Conservation (phyloP, 2,797 vertebrate species). For the Eurystomus glaucurus region DNA sequence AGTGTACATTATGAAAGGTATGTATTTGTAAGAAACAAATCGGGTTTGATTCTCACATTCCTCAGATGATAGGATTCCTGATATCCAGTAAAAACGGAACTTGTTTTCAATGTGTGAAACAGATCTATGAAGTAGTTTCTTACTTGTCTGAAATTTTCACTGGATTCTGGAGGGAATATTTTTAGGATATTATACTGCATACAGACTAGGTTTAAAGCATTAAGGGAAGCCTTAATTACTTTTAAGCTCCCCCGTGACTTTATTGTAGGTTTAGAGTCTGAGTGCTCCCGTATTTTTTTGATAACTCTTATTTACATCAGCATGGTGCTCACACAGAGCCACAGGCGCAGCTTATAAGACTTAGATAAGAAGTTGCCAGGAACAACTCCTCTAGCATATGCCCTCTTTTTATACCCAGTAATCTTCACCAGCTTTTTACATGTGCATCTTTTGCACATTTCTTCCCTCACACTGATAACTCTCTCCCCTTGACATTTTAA, state of each 20-base stretch:
- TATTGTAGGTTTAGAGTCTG: slow-evolving; percentile 19
- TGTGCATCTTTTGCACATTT: not conserved
- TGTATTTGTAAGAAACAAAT: not conserved
- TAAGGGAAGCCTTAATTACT: slow-evolving; percentile 53
- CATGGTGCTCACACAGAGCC: not conserved
- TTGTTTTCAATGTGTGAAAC: not conserved
- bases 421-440: not conserved
- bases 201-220: slow-evolving; percentile 44
- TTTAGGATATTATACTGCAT: not conserved
- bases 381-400: not conserved
- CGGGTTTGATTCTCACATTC: not conserved
- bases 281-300: slow-evolving; percentile 32
- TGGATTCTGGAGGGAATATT: not conserved
- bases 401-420: not conserved
- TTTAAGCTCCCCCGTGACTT: slow-evolving; percentile 32
- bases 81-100: not conserved
- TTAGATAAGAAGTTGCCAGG: slow-evolving; percentile 34
- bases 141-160: not conserved
- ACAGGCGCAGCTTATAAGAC: not conserved
- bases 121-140: not conserved
- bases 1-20: not conserved
- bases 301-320: slow-evolving; percentile 46
- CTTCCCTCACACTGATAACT: not conserved
- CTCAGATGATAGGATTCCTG: not conserved
- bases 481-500: not conserved